These are phyloP conservation scores for Berghia stephanieae DNA, from an alignment of 1,140 invertebrate genomes.

Conservation along the genomic window DNA sequence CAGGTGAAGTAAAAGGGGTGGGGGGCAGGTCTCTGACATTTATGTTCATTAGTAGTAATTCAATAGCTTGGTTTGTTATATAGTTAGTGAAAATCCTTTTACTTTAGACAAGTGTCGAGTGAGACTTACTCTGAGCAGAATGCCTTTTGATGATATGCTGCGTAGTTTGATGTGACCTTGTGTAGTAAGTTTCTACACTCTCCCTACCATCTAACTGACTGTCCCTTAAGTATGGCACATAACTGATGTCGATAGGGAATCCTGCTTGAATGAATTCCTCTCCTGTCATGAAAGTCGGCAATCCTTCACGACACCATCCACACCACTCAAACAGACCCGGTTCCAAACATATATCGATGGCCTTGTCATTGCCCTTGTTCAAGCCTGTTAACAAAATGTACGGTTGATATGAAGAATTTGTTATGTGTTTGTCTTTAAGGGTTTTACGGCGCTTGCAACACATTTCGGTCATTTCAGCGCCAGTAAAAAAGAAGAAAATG, in stretches of 20 bases:
- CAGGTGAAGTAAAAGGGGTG: no score
- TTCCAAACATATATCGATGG: conserved; percentile 78
- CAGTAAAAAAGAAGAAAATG: no score
- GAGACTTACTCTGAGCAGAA: conserved; percentile 43
- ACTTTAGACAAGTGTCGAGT: neutral
- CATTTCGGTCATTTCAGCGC: no score
- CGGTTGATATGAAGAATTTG: no score
- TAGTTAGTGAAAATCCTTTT: neutral
- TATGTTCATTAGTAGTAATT: neutral
- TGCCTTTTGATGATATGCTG: conserved; percentile 60
- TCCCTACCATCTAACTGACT: conserved; percentile 66
- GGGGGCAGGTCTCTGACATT: no score
- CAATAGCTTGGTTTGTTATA: neutral
- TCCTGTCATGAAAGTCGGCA: conserved; percentile 82
- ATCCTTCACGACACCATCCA: conserved; percentile 83
- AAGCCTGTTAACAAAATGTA: neutral
- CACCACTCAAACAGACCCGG: conserved; percentile 92
- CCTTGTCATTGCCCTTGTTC: conserved; percentile 60
- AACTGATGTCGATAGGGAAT: conserved; percentile 76
- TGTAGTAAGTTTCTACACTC: conserved; percentile 77
- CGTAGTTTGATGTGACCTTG: conserved; percentile 67
- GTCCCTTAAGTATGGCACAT: conserved; percentile 73
- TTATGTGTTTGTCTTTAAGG: conserved; percentile 68
- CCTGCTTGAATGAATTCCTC: conserved; percentile 78
- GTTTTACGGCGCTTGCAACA: no score